These are phyloP conservation scores for Uropetala carovei DNA, from an alignment of 2,888 invertebrate genomes.

Conservation along the genomic window DNA sequence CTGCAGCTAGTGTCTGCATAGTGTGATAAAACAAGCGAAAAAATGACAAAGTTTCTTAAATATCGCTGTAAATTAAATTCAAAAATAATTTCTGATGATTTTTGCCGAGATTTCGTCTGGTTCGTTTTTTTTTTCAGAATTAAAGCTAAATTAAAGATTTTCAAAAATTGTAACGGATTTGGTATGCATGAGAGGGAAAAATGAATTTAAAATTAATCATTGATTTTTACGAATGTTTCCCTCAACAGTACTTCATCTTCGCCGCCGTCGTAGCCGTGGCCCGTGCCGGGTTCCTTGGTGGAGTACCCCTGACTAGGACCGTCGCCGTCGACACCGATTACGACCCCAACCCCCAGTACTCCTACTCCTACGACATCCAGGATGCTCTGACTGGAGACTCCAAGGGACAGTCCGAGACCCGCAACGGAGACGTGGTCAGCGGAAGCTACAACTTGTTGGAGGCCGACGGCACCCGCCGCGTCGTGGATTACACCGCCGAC, in stretches of 20 bases:
- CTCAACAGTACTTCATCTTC: conserved; percentile 23
- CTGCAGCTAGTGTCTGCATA: too few relatives aligned
- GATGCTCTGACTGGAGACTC: conserved; percentile 70
- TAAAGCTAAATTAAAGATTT: too few relatives aligned
- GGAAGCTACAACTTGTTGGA: conserved; percentile 70
- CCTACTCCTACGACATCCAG: conserved; percentile 70
- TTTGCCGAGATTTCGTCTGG: too few relatives aligned
- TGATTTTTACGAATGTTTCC: background rate
- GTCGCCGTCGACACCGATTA: conserved; percentile 69
- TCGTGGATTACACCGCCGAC: conserved; percentile 64
- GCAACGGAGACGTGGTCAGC: conserved; percentile 70
- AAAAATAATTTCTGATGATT: too few relatives aligned
- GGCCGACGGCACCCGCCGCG: conserved; percentile 68
- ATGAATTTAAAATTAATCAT: too few relatives aligned
- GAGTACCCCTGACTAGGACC: conserved; percentile 59
- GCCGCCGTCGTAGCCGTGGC: conserved; percentile 51
- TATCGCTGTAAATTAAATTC: too few relatives aligned
- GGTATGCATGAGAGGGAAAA: too few relatives aligned
- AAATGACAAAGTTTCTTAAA: too few relatives aligned
- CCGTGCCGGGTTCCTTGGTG: background rate
- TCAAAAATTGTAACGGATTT: too few relatives aligned
- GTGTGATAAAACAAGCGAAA: too few relatives aligned
- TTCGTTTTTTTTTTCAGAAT: too few relatives aligned
- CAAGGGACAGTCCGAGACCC: conserved; percentile 70
- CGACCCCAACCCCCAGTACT: conserved; percentile 70